Base-by-base conservation (phyloP, 2,888 invertebrate genomes). In the Hypercompe scribonia region DNA sequence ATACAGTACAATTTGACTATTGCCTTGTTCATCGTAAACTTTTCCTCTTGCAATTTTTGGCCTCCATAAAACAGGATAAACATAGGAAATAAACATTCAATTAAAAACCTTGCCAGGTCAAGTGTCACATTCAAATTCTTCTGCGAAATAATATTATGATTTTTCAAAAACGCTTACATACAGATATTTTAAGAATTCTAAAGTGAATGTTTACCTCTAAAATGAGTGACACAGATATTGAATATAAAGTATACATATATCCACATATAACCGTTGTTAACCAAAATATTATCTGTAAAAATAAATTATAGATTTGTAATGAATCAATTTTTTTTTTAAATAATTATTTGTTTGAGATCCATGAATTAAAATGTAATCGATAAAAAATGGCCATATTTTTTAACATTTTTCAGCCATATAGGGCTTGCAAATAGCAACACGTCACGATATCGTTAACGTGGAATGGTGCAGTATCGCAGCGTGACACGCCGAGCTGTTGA, bases 251-350 rank as follows among this genome's bases (percentile, higher is more conserved):
- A 54, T n/a, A 68, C 15, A 50, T 54, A 33, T n/a, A n/a, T n/a
- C 0, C 11, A 0, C n/a, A 34, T n/a, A 1, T 3, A 46, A 3
- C 15, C n/a, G 34, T n/a, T 18, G 10, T 15, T 33, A 54, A 10
- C 15, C 50, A 24, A 54, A 13, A 68, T 54, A 34, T 54, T 15
- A 46, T 34, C 67, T 68, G 5, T 33, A n/a, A 33, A 11, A 46
- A 15, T 1, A 13, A 5, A 13, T 34, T 64, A 36, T 5, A 21
- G 1, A 28, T 5, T 1, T n/a, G n/a, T n/a, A n/a, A n/a, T n/a
- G n/a, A 3, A 31, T 28, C 3, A 50, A 7, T 0, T 0, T 21
- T 15, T n/a, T n/a, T n/a, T n/a, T n/a, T n/a, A n/a, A n/a, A n/a
- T n/a, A n/a, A n/a, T n/a, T n/a, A n/a, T n/a, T n/a, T n/a, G n/a